Evolutionary conservation across 2,113 vertebrate species (phyloP), one percentile per base, ranked within the genome.

Genomic region (Crotophaga sulcirostris): DNA sequence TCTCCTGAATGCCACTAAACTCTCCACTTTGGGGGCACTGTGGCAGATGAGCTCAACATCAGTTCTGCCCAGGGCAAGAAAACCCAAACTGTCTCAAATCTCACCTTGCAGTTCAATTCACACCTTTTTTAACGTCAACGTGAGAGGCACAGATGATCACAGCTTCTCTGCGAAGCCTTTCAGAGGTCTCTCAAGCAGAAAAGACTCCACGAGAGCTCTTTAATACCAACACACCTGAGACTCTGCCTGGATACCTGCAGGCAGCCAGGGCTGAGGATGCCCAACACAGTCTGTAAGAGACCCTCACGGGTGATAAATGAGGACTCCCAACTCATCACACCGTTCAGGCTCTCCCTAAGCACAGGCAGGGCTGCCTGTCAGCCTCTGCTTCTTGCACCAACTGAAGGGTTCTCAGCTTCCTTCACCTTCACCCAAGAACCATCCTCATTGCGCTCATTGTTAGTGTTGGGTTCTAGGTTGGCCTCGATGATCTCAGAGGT

Each of bases 11-110:
- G 6, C 63, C 34, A 20, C 3, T 7, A 9, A 36, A 10, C 20
- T 10, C 34, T 19, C 18, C 19, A 45, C 10, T 26, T 3, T 28
- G 55, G 49, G 49, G 7, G 40, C 5, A 0, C 2, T 10, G 38
- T 16, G 45, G 11, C 4, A 5, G 7, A 2, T 5, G 25, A 8
- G 40, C 51, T 40, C 34, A 21, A 49, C 31, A 10, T 15, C 16
- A 25, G 26, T 11, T 72, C 19, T 15, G 29, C 24, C 15, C 40
- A n/a, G 52, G 33, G 45, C 11, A 51, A 16, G 62, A 55, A 36
- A 16, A 31, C 44, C 4, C 6, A 9, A 23, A 3, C 7, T 33
- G 10, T 21, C 55, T 38, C 49, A 45, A 56, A 47, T 20, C 36
- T 36, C n/a, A 47, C 36, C n/a, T 44, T 17, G 17, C 49, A 9